Evolutionary conservation across 2,797 vertebrate species (phyloP).

Genomic region (Xenentodon cancila): DNA sequence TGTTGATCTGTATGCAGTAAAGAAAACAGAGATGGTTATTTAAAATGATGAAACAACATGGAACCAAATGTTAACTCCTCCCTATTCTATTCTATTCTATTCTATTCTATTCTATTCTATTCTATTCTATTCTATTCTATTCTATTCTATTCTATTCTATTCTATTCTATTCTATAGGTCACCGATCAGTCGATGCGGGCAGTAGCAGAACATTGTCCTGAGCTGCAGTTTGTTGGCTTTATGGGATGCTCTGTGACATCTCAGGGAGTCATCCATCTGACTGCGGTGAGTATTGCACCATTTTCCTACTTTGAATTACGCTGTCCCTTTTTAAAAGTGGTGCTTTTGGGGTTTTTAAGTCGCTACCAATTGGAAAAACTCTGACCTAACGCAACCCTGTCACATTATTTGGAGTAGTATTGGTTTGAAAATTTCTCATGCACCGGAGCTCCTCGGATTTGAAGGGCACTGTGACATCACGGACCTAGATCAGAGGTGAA

Average conservation of each 20-base stretch:
- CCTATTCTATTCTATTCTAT: not conserved
- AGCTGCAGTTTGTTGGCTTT: conserved; percentile 96
- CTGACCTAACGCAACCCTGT: no score
- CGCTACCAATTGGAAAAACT: no score
- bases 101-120: conserved; percentile 3
- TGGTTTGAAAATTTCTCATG: no score
- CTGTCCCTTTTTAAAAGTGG: no score
- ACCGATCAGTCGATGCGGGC: conserved; percentile 93
- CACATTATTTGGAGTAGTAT: no score
- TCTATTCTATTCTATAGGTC: conserved; percentile 79
- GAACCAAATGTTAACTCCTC: no score
- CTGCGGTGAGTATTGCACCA: conserved; percentile 84
- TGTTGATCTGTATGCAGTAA: not conserved
- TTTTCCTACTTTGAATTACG: conserved; percentile 1
- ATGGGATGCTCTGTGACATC: conserved; percentile 99
- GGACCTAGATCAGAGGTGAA: no score
- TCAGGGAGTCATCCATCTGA: conserved; percentile 96
- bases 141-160: conserved; percentile 6
- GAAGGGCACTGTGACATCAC: no score
- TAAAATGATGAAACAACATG: no score
- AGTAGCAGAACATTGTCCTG: conserved; percentile 94
- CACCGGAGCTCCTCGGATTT: no score
- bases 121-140: conserved; percentile 3
- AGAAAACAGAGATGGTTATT: not conserved
- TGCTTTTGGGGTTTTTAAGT: no score